Evolutionary conservation across 2,113 vertebrate genomes (phyloP), one percentile per base, ranked within the genome.

Genomic region (Triplophysa dalaica): DNA sequence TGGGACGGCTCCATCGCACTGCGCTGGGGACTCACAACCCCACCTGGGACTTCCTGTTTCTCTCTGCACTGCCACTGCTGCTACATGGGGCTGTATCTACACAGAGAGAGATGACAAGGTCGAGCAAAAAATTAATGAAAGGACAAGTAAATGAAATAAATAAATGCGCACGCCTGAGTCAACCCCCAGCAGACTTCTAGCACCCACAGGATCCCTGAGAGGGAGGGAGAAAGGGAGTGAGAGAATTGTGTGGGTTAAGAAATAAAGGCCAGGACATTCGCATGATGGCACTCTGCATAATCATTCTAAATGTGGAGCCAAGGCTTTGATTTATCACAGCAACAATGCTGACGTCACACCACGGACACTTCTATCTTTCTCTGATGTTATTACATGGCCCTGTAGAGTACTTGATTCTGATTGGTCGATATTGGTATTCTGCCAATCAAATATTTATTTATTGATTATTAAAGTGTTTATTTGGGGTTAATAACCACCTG

Each of bases 311-410:
- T 82, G 77, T 21, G 24, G 70, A 17, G 79, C 75, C 38, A 22
- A 67, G 84, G 64, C 69, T n/a, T 73, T 83, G 86, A 89, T 90
- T 86, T 86, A 88, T 90, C 80, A 79, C 82, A 58, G 58, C 64
- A 14, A 78, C 43, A 79, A 77, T 48, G 67, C 9, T 16, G 67
- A 80, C 79, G 70, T 77, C 82, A 77, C 85, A 80, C 73, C 77
- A 77, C 10, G 61, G 68, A 64, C 33, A 70, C 61, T 52, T 69
- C 21, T 13, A 21, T n/a, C 33, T 75, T 66, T 63, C 17, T 7
- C 67, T 70, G 60, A 17, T 22, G 50, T 56, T 21, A 58, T 58
- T 58, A 21, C 16, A 3, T 58, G 54, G 54, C 19, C 8, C 9
- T 58, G 19, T 58, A 7, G 52, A 58, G n/a, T 58, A 21, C 54